These are phyloP conservation scores for Rhaphigaster nebulosa DNA, from an alignment of 2,888 invertebrate species.

Conservation along the genomic window DNA sequence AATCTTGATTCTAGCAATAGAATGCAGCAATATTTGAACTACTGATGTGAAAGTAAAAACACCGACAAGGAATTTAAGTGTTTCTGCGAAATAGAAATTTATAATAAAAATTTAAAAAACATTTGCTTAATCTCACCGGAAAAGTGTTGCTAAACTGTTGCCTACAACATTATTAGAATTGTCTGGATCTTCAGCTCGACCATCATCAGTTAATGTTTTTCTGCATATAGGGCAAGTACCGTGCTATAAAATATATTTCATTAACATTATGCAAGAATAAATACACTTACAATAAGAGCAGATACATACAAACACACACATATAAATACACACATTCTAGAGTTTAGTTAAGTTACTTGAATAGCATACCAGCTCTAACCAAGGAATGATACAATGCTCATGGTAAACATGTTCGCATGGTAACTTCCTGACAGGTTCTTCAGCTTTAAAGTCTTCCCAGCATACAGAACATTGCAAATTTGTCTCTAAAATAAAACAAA, in stretches of 20 bases:
- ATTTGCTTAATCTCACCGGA: conserved; percentile 65
- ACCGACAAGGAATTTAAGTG: not conserved
- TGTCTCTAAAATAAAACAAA: conserved; percentile 69
- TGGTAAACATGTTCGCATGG: conserved; percentile 94
- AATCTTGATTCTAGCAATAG: not conserved
- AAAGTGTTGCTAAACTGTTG: conserved; percentile 66
- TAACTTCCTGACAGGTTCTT: conserved; percentile 83
- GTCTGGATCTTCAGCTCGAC: conserved; percentile 70
- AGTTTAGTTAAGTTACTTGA: not conserved
- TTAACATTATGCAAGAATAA: conserved; percentile 55
- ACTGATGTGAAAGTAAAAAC: not conserved
- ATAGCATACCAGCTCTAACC: conserved; percentile 84
- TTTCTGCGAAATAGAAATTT: not conserved
- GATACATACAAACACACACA: not conserved
- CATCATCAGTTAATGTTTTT: conserved; percentile 76
- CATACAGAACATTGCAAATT: conserved; percentile 94
- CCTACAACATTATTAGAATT: conserved; percentile 65
- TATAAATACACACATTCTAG: not conserved
- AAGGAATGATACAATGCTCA: conserved; percentile 92
- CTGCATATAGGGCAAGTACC: conserved; percentile 97
- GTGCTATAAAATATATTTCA: conserved; percentile 72
- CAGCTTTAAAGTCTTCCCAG: conserved; percentile 89
- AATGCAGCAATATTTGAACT: not conserved
- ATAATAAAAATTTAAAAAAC: not conserved
- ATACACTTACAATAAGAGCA: not conserved